Percentiles rank a stretch among this genome's conserved stretches.
These are phyloP conservation scores for Dasypolia templi DNA, from an alignment of 2,888 invertebrate species.

Conservation along the genomic window DNA sequence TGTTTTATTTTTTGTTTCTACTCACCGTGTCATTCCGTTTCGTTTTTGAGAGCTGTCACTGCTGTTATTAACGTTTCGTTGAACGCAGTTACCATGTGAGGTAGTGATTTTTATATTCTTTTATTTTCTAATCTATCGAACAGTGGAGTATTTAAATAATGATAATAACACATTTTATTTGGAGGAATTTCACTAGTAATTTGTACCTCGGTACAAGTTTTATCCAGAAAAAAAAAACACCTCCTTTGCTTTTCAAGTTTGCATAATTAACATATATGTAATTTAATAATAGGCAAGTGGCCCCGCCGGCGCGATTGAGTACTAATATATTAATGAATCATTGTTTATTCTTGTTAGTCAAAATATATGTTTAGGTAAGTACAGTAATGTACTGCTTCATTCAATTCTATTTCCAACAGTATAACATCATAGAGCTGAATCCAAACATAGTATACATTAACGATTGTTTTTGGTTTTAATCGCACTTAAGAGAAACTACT, in stretches of 20 bases:
- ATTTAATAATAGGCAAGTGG: conserved; percentile 22
- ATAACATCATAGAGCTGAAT: not conserved
- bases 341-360: conserved; percentile 8
- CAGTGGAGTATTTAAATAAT: too few species aligned
- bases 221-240: too few species aligned
- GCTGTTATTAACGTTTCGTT: too few species aligned
- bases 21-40: too few species aligned
- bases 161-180: too few species aligned
- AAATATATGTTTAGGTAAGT: not conserved
- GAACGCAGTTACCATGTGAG: too few species aligned
- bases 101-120: too few species aligned
- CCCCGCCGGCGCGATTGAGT: not conserved
- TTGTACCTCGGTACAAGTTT: too few species aligned
- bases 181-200: too few species aligned
- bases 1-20: too few species aligned
- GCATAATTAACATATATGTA: conserved; percentile 33
- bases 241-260: conserved; percentile 7
- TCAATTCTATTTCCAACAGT: not conserved
- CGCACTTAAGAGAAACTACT: not conserved
- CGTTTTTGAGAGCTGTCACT: too few species aligned
- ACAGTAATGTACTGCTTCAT: not conserved
- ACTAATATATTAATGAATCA: not conserved
- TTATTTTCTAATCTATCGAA: too few species aligned
- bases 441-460: not conserved
- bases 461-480: not conserved